Evolutionary conservation across 2,113 vertebrate species (phyloP).

Genomic region (Neolamprologus falcicula): DNA sequence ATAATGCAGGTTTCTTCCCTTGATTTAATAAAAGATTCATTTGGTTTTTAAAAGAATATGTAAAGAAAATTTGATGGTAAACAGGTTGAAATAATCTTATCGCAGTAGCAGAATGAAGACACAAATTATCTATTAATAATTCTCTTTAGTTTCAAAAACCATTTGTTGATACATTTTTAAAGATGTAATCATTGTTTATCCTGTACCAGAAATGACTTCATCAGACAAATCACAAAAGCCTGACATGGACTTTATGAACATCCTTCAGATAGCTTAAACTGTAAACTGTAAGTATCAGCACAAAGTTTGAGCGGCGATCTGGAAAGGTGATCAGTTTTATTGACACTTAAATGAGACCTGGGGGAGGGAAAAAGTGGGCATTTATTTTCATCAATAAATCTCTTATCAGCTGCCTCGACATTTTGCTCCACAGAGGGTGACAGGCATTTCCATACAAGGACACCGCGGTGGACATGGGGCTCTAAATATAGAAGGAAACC

Average conservation of each 20-base stretch:
- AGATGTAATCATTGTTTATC: neutral
- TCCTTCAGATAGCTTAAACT: neutral
- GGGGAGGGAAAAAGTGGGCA: neutral
- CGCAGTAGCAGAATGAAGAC: neutral
- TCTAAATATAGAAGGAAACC: conserved; percentile 60
- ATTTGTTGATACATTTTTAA: neutral
- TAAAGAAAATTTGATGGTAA: neutral
- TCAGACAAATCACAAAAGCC: neutral
- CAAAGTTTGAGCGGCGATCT: neutral
- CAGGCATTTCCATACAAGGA: conserved; percentile 59
- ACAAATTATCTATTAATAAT: neutral
- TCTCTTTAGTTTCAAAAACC: neutral
- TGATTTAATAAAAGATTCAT: neutral
- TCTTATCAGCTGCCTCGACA: neutral
- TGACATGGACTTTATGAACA: neutral
- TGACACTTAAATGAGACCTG: conserved; percentile 17
- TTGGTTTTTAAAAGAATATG: neutral
- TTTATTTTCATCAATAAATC: conserved; percentile 50
- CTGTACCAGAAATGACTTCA: neutral
- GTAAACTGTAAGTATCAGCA: neutral
- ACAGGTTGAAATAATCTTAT: neutral
- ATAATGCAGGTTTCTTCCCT: neutral
- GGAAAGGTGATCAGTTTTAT: conserved; percentile 34
- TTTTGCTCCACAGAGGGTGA: neutral
- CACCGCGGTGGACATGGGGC: conserved; percentile 11